Evolutionary conservation across 2,797 vertebrate species (phyloP).

Genomic region (Tokudaia muenninki): DNA sequence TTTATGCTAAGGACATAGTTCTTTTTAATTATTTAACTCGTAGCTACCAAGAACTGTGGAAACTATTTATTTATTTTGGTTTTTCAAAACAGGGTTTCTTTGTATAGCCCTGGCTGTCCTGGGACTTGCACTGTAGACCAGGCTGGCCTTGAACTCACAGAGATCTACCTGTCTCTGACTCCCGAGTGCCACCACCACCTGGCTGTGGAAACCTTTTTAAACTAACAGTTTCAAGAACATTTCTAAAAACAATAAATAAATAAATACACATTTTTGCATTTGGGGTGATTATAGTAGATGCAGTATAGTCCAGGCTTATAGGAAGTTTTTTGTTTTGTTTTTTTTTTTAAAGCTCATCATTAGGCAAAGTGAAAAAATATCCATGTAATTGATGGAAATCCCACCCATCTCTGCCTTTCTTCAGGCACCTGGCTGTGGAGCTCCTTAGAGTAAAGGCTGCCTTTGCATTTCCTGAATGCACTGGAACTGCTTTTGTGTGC

Average conservation of each 20-base stretch:
- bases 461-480: neutral
- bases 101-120: neutral
- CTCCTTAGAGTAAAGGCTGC: neutral
- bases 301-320: neutral
- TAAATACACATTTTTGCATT: conserved; percentile 6
- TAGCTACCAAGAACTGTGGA: conserved; percentile 42
- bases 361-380: neutral
- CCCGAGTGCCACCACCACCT: neutral
- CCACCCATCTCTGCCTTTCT: conserved; percentile 6
- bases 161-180: neutral
- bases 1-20: neutral
- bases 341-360: neutral
- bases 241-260: neutral
- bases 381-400: neutral
- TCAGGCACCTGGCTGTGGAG: neutral
- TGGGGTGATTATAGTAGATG: neutral
- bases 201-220: neutral
- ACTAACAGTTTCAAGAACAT: conserved; percentile 48
- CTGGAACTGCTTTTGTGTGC: neutral
- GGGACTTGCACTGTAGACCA: neutral
- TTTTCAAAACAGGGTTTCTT: neutral
- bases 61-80: neutral
- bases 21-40: neutral
- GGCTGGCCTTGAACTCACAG: neutral
- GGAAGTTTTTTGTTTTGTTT: neutral